Conservation (phyloP, 2,113 vertebrate genomes). For the Proteles cristata region DNA sequence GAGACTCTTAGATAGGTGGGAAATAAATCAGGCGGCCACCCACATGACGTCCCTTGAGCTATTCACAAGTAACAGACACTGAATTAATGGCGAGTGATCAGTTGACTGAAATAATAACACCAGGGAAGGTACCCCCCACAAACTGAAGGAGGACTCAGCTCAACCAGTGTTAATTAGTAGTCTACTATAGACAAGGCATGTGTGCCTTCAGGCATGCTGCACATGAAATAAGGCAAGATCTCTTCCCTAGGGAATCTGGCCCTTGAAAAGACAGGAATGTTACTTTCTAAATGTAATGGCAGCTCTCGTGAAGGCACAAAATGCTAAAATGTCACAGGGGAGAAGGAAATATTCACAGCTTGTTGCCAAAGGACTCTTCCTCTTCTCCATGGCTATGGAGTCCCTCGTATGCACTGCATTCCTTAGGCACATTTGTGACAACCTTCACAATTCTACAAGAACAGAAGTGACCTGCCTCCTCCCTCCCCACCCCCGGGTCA, state of each 20-base stretch:
- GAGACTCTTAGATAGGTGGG: neutral
- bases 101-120: neutral
- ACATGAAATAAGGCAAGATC: neutral
- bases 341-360: neutral
- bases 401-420: neutral
- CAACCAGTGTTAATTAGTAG: neutral
- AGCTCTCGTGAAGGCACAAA: neutral
- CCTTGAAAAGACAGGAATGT: neutral
- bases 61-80: neutral
- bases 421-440: neutral
- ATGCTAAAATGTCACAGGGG: neutral
- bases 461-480: neutral
- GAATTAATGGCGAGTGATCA: neutral
- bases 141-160: neutral
- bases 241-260: neutral
- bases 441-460: neutral
- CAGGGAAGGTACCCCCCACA: neutral
- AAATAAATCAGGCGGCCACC: neutral
- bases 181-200: neutral
- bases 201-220: neutral
- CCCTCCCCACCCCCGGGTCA: too few species aligned
- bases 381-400: neutral
- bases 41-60: neutral
- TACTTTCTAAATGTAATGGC: neutral
- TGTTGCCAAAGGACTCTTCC: neutral